phyloP scores from a whole-genome alignment of 2,888 invertebrate species.

The Melinopterus prodromus region DNA sequence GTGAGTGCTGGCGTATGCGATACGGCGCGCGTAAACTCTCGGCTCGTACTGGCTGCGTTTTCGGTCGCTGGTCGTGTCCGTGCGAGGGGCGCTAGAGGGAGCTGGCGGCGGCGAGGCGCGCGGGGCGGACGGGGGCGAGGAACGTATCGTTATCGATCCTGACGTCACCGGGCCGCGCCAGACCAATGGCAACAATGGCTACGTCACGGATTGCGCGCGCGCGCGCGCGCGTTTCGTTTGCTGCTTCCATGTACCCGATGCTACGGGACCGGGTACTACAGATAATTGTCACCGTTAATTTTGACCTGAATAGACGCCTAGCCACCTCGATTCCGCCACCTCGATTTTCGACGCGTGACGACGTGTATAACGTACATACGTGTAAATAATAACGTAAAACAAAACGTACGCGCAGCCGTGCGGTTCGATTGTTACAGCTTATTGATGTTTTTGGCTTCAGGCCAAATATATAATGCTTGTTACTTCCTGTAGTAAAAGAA shows the following conservation, averaged over 20 bases:
- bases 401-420: constrained; percentile 7
- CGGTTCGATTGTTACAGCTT: background rate
- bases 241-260: background rate
- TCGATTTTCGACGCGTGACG: constrained; percentile 25
- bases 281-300: constrained; percentile 47
- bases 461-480: too few relatives aligned
- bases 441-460: background rate
- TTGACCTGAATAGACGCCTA: constrained; percentile 37
- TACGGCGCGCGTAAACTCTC: constrained; percentile 43
- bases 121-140: constrained; percentile 54
- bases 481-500: too few relatives aligned
- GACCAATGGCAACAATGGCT: constrained; percentile 57
- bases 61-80: constrained; percentile 48
- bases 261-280: constrained; percentile 33
- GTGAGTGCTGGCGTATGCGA: constrained; percentile 9
- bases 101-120: constrained; percentile 56
- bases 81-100: constrained; percentile 48
- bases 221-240: constrained; percentile 29
- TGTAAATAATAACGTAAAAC: background rate
- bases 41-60: constrained; percentile 20
- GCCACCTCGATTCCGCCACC: background rate
- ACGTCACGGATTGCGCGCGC: constrained; percentile 60
- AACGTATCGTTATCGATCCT: constrained; percentile 58
- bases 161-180: constrained; percentile 56
- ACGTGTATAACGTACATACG: background rate